phyloP scores from a whole-genome alignment of 1,140 invertebrate species.

The Diplogasteroides magnus region DNA sequence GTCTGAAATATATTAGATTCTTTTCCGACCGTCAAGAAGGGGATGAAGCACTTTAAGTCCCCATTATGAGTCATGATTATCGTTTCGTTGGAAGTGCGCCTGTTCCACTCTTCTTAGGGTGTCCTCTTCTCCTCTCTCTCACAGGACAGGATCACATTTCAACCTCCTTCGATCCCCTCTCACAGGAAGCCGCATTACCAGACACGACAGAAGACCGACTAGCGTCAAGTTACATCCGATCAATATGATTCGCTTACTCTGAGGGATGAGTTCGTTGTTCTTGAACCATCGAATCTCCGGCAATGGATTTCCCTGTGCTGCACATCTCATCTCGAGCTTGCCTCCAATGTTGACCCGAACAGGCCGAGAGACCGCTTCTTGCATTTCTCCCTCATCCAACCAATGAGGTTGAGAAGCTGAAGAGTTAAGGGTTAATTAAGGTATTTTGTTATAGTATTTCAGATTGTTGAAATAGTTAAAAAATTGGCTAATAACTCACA shows the following conservation, averaged over 20 bases:
- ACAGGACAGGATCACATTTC: background rate
- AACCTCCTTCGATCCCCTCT: no score
- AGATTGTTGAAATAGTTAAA: no score
- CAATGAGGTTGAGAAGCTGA: slow-evolving; percentile 26
- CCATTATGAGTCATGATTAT: no score
- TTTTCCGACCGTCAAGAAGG: no score
- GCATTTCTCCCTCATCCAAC: slow-evolving; percentile 25
- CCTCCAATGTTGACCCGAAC: slow-evolving; percentile 30
- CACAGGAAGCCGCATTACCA: no score
- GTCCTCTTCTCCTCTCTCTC: no score
- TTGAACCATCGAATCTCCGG: slow-evolving; percentile 35
- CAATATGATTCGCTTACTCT: background rate
- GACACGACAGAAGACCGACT: background rate
- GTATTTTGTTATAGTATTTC: no score
- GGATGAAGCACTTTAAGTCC: background rate
- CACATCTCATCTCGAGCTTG: slow-evolving; percentile 31
- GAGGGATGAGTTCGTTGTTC: slow-evolving; percentile 18
- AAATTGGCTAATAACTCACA: background rate
- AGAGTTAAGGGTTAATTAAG: background rate
- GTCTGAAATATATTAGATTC: slow-evolving; percentile 15
- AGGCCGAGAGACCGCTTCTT: slow-evolving; percentile 8
- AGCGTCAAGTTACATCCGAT: background rate
- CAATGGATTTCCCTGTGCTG: slow-evolving; percentile 31
- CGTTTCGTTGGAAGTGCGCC: no score
- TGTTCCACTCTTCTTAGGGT: no score